phyloP scores from a whole-genome alignment of 2,797 vertebrate genomes.

The Parauchenoglanis punctatus region DNA sequence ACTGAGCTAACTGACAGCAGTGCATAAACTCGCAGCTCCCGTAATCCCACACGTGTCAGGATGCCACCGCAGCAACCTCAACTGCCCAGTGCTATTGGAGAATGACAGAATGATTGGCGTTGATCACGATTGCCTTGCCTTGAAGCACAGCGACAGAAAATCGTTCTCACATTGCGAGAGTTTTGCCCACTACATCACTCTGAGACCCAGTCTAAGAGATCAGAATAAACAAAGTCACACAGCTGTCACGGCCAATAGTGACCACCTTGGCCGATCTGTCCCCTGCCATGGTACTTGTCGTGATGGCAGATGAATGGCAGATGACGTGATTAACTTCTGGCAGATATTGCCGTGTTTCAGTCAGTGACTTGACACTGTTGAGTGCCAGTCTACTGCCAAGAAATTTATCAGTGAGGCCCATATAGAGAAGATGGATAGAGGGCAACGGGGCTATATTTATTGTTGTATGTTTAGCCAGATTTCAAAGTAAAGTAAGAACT shows the following conservation, averaged over 20 bases:
- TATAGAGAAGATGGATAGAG: background rate
- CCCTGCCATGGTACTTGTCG: constrained; percentile 27
- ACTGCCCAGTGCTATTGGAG: background rate
- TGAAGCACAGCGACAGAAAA: constrained; percentile 27
- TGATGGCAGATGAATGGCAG: constrained; percentile 29
- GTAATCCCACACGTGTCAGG: constrained; percentile 25
- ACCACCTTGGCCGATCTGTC: constrained; percentile 23
- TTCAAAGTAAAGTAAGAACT: constrained; percentile 15
- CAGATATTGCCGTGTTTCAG: constrained; percentile 3
- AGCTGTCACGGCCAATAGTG: constrained; percentile 47
- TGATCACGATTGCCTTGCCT: constrained; percentile 19
- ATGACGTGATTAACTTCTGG: constrained; percentile 46
- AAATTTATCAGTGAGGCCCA: background rate
- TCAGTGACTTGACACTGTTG: constrained; percentile 7
- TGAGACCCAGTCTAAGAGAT: constrained; percentile 9
- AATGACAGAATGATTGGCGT: constrained; percentile 25
- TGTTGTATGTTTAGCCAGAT: background rate
- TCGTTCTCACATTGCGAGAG: background rate
- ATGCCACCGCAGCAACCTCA: constrained; percentile 1
- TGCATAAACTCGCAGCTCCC: constrained; percentile 20
- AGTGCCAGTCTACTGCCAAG: background rate
- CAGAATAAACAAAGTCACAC: constrained; percentile 47
- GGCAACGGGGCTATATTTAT: constrained; percentile 6
- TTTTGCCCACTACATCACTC: constrained; percentile 13
- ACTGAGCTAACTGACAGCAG: constrained; percentile 29